Evolutionary conservation across 2,797 vertebrate genomes (phyloP).

Genomic region (Mionectes olivaceus): DNA sequence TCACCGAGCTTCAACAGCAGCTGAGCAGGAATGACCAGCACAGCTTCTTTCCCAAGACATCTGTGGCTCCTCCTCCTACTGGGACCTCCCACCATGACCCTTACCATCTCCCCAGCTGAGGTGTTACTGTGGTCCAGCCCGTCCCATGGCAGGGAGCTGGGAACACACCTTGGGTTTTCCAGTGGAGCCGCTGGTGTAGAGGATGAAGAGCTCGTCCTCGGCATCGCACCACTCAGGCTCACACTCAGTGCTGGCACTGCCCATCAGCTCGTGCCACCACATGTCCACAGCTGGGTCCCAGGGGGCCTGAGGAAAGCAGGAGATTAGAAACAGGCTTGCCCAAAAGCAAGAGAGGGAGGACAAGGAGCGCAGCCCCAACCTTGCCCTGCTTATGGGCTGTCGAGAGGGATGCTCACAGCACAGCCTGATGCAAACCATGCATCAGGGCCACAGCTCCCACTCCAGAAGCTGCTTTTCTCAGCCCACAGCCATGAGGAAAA

Average conservation of each 20-base stretch:
- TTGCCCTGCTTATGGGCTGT: fast-evolving
- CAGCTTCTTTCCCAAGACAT: neutral
- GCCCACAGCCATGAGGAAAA: neutral
- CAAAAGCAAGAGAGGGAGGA: neutral
- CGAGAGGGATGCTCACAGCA: neutral
- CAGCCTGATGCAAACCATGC: conserved; percentile 1
- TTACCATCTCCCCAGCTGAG: neutral
- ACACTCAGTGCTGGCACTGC: conserved; percentile 83
- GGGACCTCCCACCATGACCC: fast-evolving
- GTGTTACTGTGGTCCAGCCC: neutral
- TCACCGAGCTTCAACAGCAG: neutral
- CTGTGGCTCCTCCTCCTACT: neutral
- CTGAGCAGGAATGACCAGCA: neutral
- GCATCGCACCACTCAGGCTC: conserved; percentile 96
- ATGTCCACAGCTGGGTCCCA: conserved; percentile 89
- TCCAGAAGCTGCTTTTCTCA: neutral
- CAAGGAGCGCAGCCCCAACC: neutral
- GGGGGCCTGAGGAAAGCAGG: conserved; percentile 79
- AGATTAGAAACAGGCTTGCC: neutral
- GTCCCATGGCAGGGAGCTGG: neutral
- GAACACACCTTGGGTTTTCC: conserved; percentile 92
- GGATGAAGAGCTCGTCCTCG: conserved; percentile 94
- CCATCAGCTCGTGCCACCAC: conserved; percentile 90
- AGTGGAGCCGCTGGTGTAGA: conserved; percentile 97
- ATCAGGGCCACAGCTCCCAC: neutral